Conservation (phyloP, 2,888 invertebrate genomes). For the Erebia ligea region DNA sequence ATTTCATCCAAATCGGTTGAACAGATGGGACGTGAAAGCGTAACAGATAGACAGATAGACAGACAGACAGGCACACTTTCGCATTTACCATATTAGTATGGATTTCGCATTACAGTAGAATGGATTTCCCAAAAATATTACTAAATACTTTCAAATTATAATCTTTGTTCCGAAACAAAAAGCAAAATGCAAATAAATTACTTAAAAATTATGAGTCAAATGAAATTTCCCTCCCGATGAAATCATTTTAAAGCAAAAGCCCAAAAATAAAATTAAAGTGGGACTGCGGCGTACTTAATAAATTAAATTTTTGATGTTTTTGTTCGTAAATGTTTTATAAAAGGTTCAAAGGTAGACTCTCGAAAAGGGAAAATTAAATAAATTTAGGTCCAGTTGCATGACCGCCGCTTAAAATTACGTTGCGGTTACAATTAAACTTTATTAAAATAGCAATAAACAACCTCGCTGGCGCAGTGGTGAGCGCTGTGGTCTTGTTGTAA, state of each 20-base stretch:
- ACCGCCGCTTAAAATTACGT: no score
- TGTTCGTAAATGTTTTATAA: constrained; percentile 14
- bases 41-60: no score
- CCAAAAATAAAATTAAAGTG: constrained; percentile 2
- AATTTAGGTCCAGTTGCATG: neutral
- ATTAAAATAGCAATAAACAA: no score
- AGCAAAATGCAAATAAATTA: neutral
- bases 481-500: neutral
- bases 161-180: neutral
- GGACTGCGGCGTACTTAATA: constrained; percentile 7
- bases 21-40: no score
- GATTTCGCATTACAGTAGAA: no score
- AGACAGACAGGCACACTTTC: no score
- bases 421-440: no score
- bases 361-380: constrained; percentile 6
- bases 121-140: no score
- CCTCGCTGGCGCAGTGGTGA: no score
- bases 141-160: neutral
- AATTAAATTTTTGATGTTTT: constrained; percentile 19
- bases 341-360: constrained; percentile 1
- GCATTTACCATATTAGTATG: no score
- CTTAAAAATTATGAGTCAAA: neutral
- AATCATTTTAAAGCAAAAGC: constrained; percentile 9
- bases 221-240: neutral
- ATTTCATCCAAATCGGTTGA: no score